Conservation (phyloP, 2,888 invertebrate genomes). For the Deilephila elpenor region DNA sequence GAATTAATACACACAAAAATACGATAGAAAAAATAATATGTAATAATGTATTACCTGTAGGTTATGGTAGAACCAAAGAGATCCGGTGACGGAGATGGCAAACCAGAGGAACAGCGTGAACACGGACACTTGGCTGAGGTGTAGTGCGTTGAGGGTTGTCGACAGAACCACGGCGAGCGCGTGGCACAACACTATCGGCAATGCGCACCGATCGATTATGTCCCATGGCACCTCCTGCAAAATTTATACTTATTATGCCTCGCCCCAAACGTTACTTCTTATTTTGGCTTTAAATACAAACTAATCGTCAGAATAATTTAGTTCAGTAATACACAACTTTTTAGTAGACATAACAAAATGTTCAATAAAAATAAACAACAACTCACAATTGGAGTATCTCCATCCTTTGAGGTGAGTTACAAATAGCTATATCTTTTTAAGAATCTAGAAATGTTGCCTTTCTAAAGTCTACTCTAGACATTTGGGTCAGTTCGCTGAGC, state of each 20-base stretch:
- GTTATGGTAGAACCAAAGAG: constrained; percentile 93
- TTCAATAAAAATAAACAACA: neutral
- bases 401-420: neutral
- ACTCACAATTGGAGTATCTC: neutral
- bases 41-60: constrained; percentile 87
- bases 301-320: neutral
- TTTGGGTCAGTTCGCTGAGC: constrained; percentile 20
- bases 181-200: constrained; percentile 92
- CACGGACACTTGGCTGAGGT: constrained; percentile 90
- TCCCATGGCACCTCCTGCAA: constrained; percentile 88
- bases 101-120: constrained; percentile 92
- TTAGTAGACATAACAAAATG: constrained; percentile 5
- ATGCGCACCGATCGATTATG: constrained; percentile 89
- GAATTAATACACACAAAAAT: neutral
- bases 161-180: constrained; percentile 91
- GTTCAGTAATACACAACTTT: neutral
- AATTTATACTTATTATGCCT: constrained; percentile 5
- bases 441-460: constrained; percentile 1
- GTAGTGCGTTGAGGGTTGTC: constrained; percentile 88
- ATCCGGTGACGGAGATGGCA: constrained; percentile 88
- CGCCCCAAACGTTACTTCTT: neutral
- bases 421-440: constrained; percentile 4
- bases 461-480: constrained; percentile 9
- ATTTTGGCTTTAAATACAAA: neutral
- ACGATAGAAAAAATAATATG: neutral